Evolutionary conservation across 2,797 vertebrate species (phyloP).

Genomic region (Sphaeramia orbicularis): DNA sequence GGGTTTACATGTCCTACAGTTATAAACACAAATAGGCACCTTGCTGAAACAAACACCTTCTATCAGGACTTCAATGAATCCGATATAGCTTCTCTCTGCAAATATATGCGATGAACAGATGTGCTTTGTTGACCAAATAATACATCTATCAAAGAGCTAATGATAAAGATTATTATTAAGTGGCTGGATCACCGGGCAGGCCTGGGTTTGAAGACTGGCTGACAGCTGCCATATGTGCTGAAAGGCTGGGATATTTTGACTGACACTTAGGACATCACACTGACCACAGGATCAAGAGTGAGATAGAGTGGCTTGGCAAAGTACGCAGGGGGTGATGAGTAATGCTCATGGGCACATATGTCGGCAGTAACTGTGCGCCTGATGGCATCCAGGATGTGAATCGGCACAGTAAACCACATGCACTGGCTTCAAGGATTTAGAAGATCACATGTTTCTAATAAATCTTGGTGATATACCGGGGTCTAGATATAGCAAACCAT

Average conservation of each 20-base stretch:
- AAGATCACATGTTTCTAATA: slow-evolving; percentile 61
- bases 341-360: slow-evolving; percentile 35
- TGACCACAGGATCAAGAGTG: slow-evolving; percentile 50
- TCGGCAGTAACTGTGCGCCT: slow-evolving; percentile 29
- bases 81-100: slow-evolving; percentile 14
- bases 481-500: slow-evolving; percentile 42
- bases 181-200: slow-evolving; percentile 53
- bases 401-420: slow-evolving; percentile 29
- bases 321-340: slow-evolving; percentile 39
- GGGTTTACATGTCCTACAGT: slow-evolving; percentile 28
- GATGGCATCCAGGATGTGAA: slow-evolving; percentile 31
- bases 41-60: neutral
- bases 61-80: neutral
- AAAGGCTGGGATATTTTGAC: slow-evolving; percentile 57
- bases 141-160: slow-evolving; percentile 39
- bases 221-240: slow-evolving; percentile 69
- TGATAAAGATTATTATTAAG: slow-evolving; percentile 70
- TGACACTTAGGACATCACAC: slow-evolving; percentile 57
- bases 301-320: slow-evolving; percentile 37
- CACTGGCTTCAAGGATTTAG: slow-evolving; percentile 29
- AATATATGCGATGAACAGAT: slow-evolving; percentile 31
- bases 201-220: slow-evolving; percentile 54
- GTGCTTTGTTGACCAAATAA: slow-evolving; percentile 34
- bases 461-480: slow-evolving; percentile 58
- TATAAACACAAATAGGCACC: slow-evolving; percentile 27